Base-by-base conservation (phyloP, 2,888 invertebrate species). In the Yponomeuta plumbellus region DNA sequence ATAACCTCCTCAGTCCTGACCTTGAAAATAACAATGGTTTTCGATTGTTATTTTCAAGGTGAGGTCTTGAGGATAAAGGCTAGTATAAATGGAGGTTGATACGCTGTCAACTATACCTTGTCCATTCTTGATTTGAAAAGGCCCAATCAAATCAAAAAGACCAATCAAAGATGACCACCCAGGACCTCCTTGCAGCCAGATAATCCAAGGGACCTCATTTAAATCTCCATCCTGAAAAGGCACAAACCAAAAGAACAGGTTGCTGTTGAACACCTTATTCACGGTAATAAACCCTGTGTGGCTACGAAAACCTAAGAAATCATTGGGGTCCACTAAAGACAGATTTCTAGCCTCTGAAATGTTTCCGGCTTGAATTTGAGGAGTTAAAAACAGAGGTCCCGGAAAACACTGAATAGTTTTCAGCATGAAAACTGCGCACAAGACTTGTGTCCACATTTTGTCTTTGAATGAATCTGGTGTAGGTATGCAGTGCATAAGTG, bases 181-280 rank as follows among this genome's bases (percentile, higher is more conserved):
- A 0, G 96, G 96, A 0, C 96, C 96, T 39, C 96, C 96, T 92
- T 96, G 94, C 11, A 96, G 83, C 96, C 96, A 96, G 69, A 96
- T 92, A 21, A 95, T 86, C 62, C 96, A 79, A 0, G 96, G 96
- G 11, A 67, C 65, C 11, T 21, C 58, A 21, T 34, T 56, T 20
- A 61, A 61, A 11, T 78, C 77, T 71, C 81, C 86, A 17, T 73
- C 61, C 13, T 8, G 21, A 21, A 21, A 63, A 0, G 95, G 95
- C 74, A 96, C 95, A 77, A 94, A 96, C 96, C 96, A 96, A 81
- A 96, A 96, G 85, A 95, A 96, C 75, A 95, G 80, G 77, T 96
- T 95, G 0, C 95, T 95, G 74, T 94, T 91, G 74, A 89, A 93
- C 22, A 90, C 76, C 75, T 95, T 92, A 72, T 96, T 93, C 10